phyloP scores from a whole-genome alignment of 2,797 vertebrate species.

The Sibirionetta formosa region DNA sequence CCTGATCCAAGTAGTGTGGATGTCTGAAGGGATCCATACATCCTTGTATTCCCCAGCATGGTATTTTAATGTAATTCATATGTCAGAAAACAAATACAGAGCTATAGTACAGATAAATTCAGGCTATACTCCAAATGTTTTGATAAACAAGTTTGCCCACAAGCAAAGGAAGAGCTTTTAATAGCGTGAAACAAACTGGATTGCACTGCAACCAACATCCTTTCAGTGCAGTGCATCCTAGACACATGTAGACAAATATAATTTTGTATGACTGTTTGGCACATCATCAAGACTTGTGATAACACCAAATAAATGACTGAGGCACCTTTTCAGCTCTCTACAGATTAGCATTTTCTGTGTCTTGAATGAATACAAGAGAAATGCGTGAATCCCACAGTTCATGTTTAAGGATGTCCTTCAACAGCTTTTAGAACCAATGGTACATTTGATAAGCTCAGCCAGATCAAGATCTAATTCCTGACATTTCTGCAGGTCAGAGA shows the following conservation, averaged over 20 bases:
- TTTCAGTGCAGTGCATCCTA: not conserved
- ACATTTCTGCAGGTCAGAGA: not conserved
- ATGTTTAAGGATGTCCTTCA: not conserved
- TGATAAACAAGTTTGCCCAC: not conserved
- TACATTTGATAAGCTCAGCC: not conserved
- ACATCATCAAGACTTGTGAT: not conserved
- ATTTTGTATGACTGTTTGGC: not conserved
- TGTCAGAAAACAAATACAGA: not conserved
- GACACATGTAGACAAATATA: rapidly evolving
- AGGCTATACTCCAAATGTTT: rapidly evolving
- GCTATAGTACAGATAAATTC: not conserved
- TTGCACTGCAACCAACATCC: not conserved
- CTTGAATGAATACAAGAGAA: rapidly evolving
- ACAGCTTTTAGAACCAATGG: not conserved
- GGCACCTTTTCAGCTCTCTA: not conserved
- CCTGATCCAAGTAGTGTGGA: not conserved
- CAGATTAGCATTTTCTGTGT: not conserved
- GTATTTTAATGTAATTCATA: not conserved
- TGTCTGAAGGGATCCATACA: not conserved
- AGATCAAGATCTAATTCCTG: not conserved
- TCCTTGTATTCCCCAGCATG: not conserved
- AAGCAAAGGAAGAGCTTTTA: not conserved
- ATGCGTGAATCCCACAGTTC: rapidly evolving
- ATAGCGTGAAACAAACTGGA: rapidly evolving
- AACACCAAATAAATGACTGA: not conserved